Percentiles rank a stretch among this genome's conserved stretches.
These are phyloP conservation scores for Zeugodacus cucurbitae DNA, from an alignment of 1,140 invertebrate species.

Conservation along the genomic window DNA sequence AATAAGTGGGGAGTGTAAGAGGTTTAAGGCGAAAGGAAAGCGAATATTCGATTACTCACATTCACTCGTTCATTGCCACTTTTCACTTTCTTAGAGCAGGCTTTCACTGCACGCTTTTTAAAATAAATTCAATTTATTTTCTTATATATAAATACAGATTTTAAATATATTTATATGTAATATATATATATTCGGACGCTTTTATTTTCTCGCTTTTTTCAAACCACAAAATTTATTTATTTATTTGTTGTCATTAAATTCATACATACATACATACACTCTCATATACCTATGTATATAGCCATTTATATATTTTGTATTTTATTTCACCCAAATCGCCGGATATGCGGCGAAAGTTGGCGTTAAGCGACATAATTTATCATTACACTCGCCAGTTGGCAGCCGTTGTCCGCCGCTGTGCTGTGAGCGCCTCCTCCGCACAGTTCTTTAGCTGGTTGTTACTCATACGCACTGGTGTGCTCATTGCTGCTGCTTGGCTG, in stretches of 20 bases:
- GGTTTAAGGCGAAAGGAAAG: neutral
- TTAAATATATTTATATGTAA: too few relatives aligned
- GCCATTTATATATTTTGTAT: neutral
- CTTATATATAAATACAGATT: too few relatives aligned
- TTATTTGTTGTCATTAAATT: neutral
- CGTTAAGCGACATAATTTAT: conserved; percentile 8
- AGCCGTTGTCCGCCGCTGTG: neutral
- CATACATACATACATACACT: neutral
- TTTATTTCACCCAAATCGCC: neutral
- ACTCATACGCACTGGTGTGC: neutral
- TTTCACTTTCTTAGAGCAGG: neutral
- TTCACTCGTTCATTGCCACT: neutral
- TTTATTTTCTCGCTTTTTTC: neutral
- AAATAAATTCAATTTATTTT: too few relatives aligned
- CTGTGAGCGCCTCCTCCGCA: too few relatives aligned
- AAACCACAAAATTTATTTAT: neutral
- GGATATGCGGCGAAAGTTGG: neutral
- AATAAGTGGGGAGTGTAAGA: neutral
- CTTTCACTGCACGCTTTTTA: neutral
- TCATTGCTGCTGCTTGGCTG: neutral
- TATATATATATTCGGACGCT: neutral
- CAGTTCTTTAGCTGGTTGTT: neutral
- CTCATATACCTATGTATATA: too few relatives aligned
- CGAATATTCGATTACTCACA: neutral
- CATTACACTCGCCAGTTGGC: neutral